Conservation (phyloP, 2,888 invertebrate genomes). For the Artemia sinica region DNA sequence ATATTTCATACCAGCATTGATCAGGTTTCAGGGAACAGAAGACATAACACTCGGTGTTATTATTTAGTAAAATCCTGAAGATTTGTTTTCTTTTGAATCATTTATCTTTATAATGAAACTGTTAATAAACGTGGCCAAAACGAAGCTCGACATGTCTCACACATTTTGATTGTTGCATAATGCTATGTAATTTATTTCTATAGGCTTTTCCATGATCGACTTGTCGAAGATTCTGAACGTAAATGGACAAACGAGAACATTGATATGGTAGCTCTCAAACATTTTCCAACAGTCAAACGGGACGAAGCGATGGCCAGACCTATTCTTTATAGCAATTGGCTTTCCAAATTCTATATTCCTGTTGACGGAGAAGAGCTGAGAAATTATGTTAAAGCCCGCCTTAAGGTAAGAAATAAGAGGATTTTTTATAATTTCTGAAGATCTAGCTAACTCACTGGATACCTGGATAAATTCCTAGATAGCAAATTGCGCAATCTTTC, state of each 20-base stretch:
- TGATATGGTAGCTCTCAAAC: conserved; percentile 72
- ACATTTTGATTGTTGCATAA: background rate
- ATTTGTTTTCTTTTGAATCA: too few species aligned
- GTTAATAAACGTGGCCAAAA: background rate
- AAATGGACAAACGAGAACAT: conserved; percentile 97
- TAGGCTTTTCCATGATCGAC: conserved; percentile 40
- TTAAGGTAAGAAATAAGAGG: conserved; percentile 46
- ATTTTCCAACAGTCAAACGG: conserved; percentile 75
- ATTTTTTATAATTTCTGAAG: too few species aligned
- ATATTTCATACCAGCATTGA: too few species aligned
- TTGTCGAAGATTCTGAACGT: conserved; percentile 85
- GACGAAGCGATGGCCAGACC: conserved; percentile 77
- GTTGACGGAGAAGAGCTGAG: conserved; percentile 84
- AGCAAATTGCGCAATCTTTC: too few species aligned
- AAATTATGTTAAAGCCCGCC: conserved; percentile 87
- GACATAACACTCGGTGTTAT: too few species aligned
- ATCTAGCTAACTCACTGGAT: too few species aligned
- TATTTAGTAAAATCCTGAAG: too few species aligned
- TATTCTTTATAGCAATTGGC: conserved; percentile 96
- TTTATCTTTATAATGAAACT: too few species aligned
- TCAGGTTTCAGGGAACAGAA: too few species aligned
- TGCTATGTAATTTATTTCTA: background rate
- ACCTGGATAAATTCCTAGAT: too few species aligned
- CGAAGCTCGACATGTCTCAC: background rate
- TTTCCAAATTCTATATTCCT: conserved; percentile 92